phyloP scores from a whole-genome alignment of 2,888 invertebrate species.

The Keiferia lycopersicella region DNA sequence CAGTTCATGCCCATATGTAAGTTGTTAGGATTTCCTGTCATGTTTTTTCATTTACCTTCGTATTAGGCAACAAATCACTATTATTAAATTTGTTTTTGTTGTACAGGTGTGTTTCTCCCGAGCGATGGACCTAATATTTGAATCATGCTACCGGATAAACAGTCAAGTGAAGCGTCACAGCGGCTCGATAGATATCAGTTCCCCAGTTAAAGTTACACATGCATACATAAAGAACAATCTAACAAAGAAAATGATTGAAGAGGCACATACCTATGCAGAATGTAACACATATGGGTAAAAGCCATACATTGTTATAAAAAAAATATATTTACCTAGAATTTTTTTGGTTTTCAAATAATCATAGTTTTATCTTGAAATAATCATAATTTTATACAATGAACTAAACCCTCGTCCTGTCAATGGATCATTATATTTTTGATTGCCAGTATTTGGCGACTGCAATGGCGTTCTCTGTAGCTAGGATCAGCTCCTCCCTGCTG shows the following conservation, averaged over 20 bases:
- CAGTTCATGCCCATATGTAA: neutral
- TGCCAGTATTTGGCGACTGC: no score
- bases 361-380: no score
- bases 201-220: neutral
- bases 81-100: neutral
- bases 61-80: no score
- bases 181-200: neutral
- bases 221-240: neutral
- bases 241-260: neutral
- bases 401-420: no score
- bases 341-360: no score
- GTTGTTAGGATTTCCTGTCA: neutral
- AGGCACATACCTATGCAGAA: neutral
- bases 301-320: no score
- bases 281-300: neutral
- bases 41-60: neutral
- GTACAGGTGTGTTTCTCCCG: conserved; percentile 55
- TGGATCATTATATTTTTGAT: no score
- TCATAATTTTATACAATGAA: no score
- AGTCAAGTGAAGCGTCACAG: conserved; percentile 32
- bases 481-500: no score
- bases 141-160: conserved; percentile 51
- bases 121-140: conserved; percentile 56
- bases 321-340: no score
- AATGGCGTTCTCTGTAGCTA: no score